These are phyloP conservation scores for Peromyscus californicus DNA, from an alignment of 2,113 vertebrate genomes.

Conservation along the genomic window DNA sequence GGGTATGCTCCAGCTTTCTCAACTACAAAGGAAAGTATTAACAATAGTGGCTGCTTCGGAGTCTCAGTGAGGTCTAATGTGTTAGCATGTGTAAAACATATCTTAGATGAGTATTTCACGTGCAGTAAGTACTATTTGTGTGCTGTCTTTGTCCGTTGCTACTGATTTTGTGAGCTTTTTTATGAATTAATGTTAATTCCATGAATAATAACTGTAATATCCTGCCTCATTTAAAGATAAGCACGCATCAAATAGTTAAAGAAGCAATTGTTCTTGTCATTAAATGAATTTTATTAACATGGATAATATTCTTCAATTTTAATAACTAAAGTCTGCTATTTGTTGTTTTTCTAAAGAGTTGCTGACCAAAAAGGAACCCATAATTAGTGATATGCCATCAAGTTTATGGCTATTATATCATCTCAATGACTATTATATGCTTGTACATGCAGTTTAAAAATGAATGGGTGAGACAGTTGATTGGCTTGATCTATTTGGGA, in stretches of 20 bases:
- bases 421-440: neutral
- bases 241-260: neutral
- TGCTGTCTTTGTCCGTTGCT: neutral
- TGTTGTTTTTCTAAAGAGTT: neutral
- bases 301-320: constrained; percentile 1
- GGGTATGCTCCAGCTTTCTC: neutral
- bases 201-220: neutral
- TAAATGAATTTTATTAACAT: neutral
- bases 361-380: neutral
- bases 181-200: neutral
- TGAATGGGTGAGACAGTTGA: too few species aligned
- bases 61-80: neutral
- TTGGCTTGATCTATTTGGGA: too few species aligned
- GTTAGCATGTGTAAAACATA: neutral
- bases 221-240: neutral
- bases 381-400: neutral
- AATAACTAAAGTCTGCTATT: neutral
- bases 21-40: neutral
- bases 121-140: neutral
- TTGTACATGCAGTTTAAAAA: neutral
- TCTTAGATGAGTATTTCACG: neutral
- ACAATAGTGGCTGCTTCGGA: neutral
- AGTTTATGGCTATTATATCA: neutral
- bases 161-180: neutral
- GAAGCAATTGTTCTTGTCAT: neutral